Conservation (phyloP, 2,797 vertebrate genomes). For the Lacerta viridis region DNA sequence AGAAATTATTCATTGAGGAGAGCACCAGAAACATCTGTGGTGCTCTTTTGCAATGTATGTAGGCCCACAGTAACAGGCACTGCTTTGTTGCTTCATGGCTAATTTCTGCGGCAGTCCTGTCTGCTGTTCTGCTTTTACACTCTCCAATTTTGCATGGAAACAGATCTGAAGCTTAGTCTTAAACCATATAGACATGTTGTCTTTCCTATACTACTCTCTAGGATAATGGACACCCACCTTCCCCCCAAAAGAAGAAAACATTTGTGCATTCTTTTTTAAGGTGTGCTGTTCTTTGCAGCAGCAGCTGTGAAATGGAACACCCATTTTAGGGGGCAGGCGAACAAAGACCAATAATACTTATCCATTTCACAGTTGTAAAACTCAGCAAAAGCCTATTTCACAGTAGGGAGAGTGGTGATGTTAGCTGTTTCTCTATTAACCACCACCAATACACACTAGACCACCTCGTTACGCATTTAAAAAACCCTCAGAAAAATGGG, state of each 20-base stretch:
- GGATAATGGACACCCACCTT: neutral
- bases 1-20: slow-evolving; percentile 4
- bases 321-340: too few species aligned
- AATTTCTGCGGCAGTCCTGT: slow-evolving; percentile 9
- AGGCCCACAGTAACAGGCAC: neutral
- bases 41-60: slow-evolving; percentile 18
- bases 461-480: too few species aligned
- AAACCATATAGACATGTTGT: neutral
- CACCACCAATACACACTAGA: too few species aligned
- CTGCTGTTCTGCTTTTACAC: neutral
- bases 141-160: slow-evolving; percentile 18
- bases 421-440: too few species aligned
- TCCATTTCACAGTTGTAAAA: too few species aligned
- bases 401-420: too few species aligned
- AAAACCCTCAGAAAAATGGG: too few species aligned
- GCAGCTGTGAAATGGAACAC: too few species aligned
- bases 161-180: neutral
- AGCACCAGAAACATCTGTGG: neutral
- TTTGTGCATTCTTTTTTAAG: neutral
- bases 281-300: neutral
- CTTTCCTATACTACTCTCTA: slow-evolving; percentile 7
- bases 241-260: fast-evolving
- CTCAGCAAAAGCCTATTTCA: too few species aligned
- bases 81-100: neutral
- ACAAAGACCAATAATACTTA: too few species aligned